These are phyloP conservation scores for Apostichopus californicus DNA, from an alignment of 35 echinoderm and acorn worm species.

Conservation along the genomic window DNA sequence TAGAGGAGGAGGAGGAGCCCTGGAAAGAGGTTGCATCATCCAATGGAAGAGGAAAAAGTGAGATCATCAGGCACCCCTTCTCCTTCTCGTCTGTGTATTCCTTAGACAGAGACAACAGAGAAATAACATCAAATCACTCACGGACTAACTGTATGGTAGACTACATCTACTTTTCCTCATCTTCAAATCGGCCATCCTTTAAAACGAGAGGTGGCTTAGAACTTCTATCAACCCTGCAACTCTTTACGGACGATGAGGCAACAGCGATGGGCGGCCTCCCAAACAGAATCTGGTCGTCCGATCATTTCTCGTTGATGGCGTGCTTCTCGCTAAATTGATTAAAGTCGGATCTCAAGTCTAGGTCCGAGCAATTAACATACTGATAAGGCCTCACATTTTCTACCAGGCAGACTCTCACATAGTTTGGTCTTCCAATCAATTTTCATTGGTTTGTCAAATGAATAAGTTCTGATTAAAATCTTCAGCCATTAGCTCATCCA, in stretches of 20 bases:
- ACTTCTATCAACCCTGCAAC: background rate
- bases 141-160: constrained; percentile 96
- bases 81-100: constrained; percentile 59
- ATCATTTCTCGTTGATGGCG: constrained; percentile 80
- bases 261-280: constrained; percentile 84
- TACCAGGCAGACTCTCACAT: too few species aligned
- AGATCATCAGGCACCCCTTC: constrained; percentile 49
- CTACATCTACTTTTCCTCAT: constrained; percentile 78
- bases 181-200: background rate
- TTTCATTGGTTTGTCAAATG: too few species aligned
- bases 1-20: background rate
- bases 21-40: constrained; percentile 11
- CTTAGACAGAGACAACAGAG: constrained; percentile 31
- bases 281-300: constrained; percentile 78
- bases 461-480: too few species aligned
- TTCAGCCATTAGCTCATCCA: too few species aligned
- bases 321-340: constrained; percentile 20
- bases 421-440: too few species aligned
- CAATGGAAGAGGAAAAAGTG: background rate
- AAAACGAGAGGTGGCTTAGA: background rate
- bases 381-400: too few species aligned
- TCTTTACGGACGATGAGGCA: constrained; percentile 81
- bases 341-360: background rate
- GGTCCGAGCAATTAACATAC: too few species aligned
- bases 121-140: constrained; percentile 86